Evolutionary conservation across 2,113 vertebrate genomes (phyloP).

Genomic region (Lepidothrix coronata): DNA sequence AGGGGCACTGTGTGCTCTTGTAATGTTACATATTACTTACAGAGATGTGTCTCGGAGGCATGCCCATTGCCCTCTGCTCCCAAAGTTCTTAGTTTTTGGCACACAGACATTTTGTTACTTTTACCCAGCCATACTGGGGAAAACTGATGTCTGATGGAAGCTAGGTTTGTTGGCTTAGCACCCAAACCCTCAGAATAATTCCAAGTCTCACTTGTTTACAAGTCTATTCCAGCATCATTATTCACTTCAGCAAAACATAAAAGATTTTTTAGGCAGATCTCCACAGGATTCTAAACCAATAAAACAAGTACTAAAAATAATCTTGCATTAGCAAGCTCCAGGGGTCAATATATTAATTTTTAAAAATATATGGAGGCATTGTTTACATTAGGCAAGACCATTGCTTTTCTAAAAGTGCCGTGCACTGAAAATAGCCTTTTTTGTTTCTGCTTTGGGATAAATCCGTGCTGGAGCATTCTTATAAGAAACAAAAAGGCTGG

Average conservation of each 20-base stretch:
- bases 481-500: neutral
- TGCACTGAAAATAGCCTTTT: neutral
- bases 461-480: neutral
- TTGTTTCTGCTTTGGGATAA: neutral
- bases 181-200: neutral
- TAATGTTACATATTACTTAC: neutral
- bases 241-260: neutral
- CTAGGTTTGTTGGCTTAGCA: neutral
- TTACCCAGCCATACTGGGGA: too few species aligned
- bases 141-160: neutral
- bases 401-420: neutral
- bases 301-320: neutral
- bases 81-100: neutral
- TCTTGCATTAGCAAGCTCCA: neutral
- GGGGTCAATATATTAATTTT: neutral
- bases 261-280: neutral
- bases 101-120: neutral
- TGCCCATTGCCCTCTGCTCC: neutral
- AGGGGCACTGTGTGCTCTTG: neutral
- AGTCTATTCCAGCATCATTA: neutral
- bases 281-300: neutral
- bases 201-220: neutral
- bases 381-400: neutral
- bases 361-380: neutral
- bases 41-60: neutral